Evolutionary conservation across 2,113 vertebrate genomes (phyloP), one percentile per base, ranked within the genome.

Genomic region (Corythornis cristatus): DNA sequence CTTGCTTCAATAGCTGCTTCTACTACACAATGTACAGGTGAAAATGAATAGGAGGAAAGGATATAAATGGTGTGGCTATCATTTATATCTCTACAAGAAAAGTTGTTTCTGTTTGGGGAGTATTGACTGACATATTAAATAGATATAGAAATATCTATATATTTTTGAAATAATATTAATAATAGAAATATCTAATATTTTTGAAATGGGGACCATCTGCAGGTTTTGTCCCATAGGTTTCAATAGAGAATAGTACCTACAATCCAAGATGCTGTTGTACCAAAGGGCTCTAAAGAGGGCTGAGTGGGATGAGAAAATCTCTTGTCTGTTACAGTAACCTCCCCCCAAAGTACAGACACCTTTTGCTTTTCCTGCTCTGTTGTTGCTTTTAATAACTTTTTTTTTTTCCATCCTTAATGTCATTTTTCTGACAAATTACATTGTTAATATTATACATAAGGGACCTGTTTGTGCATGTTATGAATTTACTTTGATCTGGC

Each of bases 341-440:
- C 7, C 10, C 5, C 12, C 1, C 11, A 50, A 42, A 62, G 19
- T 17, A 48, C 50, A 58, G 51, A 48, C 11, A 62, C 45, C 16
- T 45, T 79, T 88, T 70, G 6, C 28, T 91, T 79, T 90, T 9
- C 35, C 89, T 85, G 25, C 48, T 81, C 46, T 48, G 20, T 75
- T 66, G 26, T 53, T 89, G 45, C 45, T 83, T 88, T 84, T 86
- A 83, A 75, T 61, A 4, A 37, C 22, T 42, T 71, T 70, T 45
- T 73, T 73, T 83, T 79, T 89, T 93, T 83, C 50, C 22, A 60
- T 89, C 87, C 26, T 67, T 88, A 83, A 82, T 94, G 94, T 88
- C 12, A 64, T 90, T 90, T 93, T 84, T 91, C 53, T 93, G 75
- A 71, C 86, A 92, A 93, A 89, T 85, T 79, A 33, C n/a, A 33